Conservation (phyloP, 1,140 invertebrate species). For the Drosophila sproati region DNA sequence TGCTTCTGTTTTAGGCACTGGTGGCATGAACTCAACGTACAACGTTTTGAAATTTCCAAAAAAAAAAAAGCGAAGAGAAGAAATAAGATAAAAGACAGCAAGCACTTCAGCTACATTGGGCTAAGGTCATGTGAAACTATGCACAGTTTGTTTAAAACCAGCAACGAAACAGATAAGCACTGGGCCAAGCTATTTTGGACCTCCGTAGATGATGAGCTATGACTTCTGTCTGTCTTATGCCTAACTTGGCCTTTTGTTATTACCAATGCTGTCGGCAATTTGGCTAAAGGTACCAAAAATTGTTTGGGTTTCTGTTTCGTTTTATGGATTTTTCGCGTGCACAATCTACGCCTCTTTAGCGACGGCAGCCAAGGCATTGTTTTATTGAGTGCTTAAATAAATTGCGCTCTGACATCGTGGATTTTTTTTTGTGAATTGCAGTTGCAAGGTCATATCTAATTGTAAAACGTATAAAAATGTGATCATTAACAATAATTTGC, state of each 20-base stretch:
- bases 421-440: slow-evolving; percentile 39
- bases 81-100: slow-evolving; percentile 48
- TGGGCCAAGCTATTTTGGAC: slow-evolving; percentile 23
- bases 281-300: slow-evolving; percentile 51
- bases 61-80: slow-evolving; percentile 20
- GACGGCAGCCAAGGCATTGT: slow-evolving; percentile 50
- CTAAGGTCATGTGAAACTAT: slow-evolving; percentile 79
- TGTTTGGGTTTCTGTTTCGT: slow-evolving; percentile 54
- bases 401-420: slow-evolving; percentile 36
- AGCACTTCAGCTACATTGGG: slow-evolving; percentile 55
- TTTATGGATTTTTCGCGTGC: slow-evolving; percentile 57
- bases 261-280: slow-evolving; percentile 67
- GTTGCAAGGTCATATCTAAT: slow-evolving; percentile 58
- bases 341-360: slow-evolving; percentile 51
- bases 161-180: slow-evolving; percentile 33
- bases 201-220: slow-evolving; percentile 65
- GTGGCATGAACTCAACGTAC: slow-evolving; percentile 35
- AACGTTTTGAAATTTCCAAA: slow-evolving; percentile 59
- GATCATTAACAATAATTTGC: slow-evolving; percentile 36
- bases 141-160: slow-evolving; percentile 47
- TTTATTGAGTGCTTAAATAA: slow-evolving; percentile 50
- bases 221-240: slow-evolving; percentile 56
- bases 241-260: slow-evolving; percentile 68
- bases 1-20: slow-evolving; percentile 72
- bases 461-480: slow-evolving; percentile 28